Base-by-base conservation (phyloP, 2,113 vertebrate genomes). In the Tapirus terrestris region DNA sequence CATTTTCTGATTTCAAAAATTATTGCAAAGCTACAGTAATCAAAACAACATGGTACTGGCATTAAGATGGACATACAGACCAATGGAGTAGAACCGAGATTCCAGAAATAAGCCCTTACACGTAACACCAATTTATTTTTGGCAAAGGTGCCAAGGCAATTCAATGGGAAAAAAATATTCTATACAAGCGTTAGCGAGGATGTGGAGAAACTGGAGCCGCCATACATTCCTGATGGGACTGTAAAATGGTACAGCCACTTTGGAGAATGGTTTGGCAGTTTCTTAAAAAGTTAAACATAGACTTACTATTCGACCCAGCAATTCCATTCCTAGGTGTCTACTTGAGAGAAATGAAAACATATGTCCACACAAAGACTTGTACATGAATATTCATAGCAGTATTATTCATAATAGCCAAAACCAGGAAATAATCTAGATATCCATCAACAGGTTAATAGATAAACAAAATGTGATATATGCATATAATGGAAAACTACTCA, bases 281-380 rank as follows among this genome's bases (percentile, higher is more conserved):
- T 86, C 48, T 73, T 81, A 65, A 88, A 75, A 92, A 87, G 16
- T 86, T 72, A 72, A 86, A 96, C 75, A 36, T 36, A 80, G 79
- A 51, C 61, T 48, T 85, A 85, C 56, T 36, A 33, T 82, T 94
- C 18, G 5, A 65, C 85, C 33, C 21, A 93, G 61, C 21, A 39
- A 60, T 79, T 91, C 20, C 94, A 86, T 72, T 72, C 73, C 21
- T 60, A 75, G 31, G 13, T 92, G 48, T 45, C 89, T 67, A 33
- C 14, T 11, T 23, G 70, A 88, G 21, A 93, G 51, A 96, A 84
- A 96, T 51, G 43, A 89, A 93, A 89, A 79, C 61, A 76, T 48
- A 93, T 17, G 8, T 89, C 77, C n/a, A 83, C 45, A 86, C 33
- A 31, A 48, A 84, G 70, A 76, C 29, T 29, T 84, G 56, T 48